Evolutionary conservation across 2,888 invertebrate species (phyloP), one percentile per base, ranked within the genome.

Genomic region (Amorpha juglandis): DNA sequence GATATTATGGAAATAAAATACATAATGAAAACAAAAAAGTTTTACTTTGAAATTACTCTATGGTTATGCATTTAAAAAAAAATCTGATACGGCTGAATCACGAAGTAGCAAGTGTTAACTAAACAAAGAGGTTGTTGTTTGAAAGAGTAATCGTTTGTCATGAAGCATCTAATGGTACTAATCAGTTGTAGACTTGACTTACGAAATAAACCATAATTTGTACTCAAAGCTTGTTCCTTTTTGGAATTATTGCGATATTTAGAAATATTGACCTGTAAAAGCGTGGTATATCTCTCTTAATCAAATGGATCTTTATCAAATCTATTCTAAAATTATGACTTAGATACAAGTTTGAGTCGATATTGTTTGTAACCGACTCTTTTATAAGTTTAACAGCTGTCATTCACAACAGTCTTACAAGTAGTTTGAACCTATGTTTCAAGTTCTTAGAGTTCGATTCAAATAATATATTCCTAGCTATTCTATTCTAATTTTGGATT

Each of bases 91-190:
- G 58, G 19, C n/a, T 63, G 48, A 63, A 16, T 53, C 64, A 58
- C 38, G 33, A 16, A 27, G n/a, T 19, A 35, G 47, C 53, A 58
- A 19, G 16, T 19, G 55, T 33, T 47, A 50, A 58, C 21, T 58
- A 64, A 47, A 48, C 48, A 65, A 35, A 21, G 21, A 35, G 48
- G 33, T 35, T 45, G 19, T 64, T 53, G 42, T 47, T 45, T 55
- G 27, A 45, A 47, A 47, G 8, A 19, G 27, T 51, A 55, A 64
- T 47, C 47, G 33, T 65, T 65, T 65, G 48, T 38, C 38, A 58
- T 50, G 55, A 65, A 19, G 21, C 47, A 63, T 65, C 48, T 65
- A 65, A 65, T 35, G 7, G 48, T 35, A 19, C 48, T 58, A 65
- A 58, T 48, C 11, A 48, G 47, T 47, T 64, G 21, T n/a, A 45